Percentiles rank a stretch among this genome's conserved stretches.
Conservation (phyloP, 2,888 invertebrate species). For the Habroteleia sp. region DNA sequence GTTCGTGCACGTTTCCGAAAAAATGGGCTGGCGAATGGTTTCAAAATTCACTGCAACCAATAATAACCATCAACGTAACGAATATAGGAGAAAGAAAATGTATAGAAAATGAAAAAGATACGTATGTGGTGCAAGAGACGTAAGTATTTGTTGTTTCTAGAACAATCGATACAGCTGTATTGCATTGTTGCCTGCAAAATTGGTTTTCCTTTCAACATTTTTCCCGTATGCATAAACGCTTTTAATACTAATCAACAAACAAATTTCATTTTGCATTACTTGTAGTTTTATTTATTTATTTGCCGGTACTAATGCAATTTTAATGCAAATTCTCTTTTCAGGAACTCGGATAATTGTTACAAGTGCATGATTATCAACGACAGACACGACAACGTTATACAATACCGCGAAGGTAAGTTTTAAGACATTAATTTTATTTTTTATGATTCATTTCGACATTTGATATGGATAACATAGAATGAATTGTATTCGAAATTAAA, state of each 20-base stretch:
- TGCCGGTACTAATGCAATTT: too few species aligned
- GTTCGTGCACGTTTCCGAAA: constrained; percentile 86
- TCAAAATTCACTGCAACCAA: constrained; percentile 81
- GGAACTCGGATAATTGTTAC: constrained; percentile 79
- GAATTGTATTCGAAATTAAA: too few species aligned
- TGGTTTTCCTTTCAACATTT: not conserved
- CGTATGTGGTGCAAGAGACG: constrained; percentile 79
- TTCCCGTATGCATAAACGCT: too few species aligned
- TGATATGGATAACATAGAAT: too few species aligned
- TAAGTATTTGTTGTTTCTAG: constrained; percentile 66
- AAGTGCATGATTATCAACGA: constrained; percentile 83
- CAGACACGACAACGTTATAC: constrained; percentile 83
- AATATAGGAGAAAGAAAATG: constrained; percentile 84
- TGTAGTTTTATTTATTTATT: too few species aligned
- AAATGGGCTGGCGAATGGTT: constrained; percentile 89
- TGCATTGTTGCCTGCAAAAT: not conserved
- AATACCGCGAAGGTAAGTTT: constrained; percentile 84
- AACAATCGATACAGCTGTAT: not conserved
- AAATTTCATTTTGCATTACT: too few species aligned
- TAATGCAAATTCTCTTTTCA: constrained; percentile 17
- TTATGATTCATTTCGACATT: too few species aligned
- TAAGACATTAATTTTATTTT: too few species aligned
- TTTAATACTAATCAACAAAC: too few species aligned
- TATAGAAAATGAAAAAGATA: constrained; percentile 86
- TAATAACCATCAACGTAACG: constrained; percentile 78